Conservation (phyloP, 1,140 invertebrate genomes). For the Drosophila kohkoa region DNA sequence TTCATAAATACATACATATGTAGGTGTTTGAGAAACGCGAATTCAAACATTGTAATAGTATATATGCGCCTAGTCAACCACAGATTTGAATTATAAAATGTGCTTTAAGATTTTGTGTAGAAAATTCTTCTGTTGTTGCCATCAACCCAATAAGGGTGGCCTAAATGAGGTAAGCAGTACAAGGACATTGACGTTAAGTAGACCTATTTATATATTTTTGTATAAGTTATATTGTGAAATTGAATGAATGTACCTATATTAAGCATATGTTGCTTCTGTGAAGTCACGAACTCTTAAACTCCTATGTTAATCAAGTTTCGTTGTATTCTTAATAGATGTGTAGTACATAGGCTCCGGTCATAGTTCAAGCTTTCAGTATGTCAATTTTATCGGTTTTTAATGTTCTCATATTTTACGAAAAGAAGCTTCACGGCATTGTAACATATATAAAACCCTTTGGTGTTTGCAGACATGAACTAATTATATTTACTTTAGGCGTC, state of each 20-base stretch:
- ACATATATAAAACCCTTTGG: background rate
- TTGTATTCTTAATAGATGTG: background rate
- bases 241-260: background rate
- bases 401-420: slow-evolving; percentile 7
- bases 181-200: background rate
- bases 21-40: background rate
- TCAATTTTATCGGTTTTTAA: slow-evolving; percentile 29
- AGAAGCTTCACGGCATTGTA: slow-evolving; percentile 29
- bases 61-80: background rate
- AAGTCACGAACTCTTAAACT: no score
- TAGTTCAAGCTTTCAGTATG: slow-evolving; percentile 7
- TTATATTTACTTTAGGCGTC: slow-evolving; percentile 56
- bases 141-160: slow-evolving; percentile 50
- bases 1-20: background rate
- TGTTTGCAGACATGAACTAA: background rate
- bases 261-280: background rate
- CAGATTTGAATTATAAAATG: slow-evolving; percentile 36
- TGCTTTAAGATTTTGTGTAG: slow-evolving; percentile 53
- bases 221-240: background rate
- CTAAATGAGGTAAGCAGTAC: slow-evolving; percentile 73
- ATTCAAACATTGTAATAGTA: background rate
- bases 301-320: no score
- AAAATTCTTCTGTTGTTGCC: slow-evolving; percentile 58
- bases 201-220: background rate
- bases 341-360: slow-evolving; percentile 9